Evolutionary conservation across 2,113 vertebrate species (phyloP).

Genomic region (Charadrius vociferus): DNA sequence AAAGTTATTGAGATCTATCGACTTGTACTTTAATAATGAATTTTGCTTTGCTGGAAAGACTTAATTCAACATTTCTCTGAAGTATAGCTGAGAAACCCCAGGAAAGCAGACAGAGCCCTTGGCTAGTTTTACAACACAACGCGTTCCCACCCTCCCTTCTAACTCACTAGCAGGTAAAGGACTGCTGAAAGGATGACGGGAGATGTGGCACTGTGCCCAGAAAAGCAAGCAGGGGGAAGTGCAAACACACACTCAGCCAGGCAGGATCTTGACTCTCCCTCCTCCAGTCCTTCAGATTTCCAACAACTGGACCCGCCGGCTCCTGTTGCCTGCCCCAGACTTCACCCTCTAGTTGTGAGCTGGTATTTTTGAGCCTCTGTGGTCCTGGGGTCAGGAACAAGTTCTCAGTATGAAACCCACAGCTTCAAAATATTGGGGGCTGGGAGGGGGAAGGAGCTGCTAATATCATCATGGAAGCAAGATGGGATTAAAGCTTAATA

Average conservation of each 20-base stretch:
- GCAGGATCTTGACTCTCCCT: neutral
- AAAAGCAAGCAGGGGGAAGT: neutral
- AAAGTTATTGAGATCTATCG: neutral
- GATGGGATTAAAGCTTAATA: neutral
- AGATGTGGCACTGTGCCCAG: neutral
- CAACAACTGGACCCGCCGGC: neutral
- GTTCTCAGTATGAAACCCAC: neutral
- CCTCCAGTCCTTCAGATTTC: neutral
- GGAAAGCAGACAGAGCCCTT: neutral
- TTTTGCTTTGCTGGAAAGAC: neutral
- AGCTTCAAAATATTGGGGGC: neutral
- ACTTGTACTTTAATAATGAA: neutral
- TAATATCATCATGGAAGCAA: neutral
- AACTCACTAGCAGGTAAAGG: neutral
- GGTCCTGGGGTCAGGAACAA: neutral
- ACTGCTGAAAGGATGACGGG: neutral
- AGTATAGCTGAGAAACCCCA: slow-evolving; percentile 6
- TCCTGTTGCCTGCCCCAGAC: neutral
- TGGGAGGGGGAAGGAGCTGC: neutral
- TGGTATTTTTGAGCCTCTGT: neutral
- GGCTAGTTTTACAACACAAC: neutral
- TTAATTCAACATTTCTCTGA: neutral
- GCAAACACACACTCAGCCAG: neutral
- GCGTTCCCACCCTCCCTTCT: neutral
- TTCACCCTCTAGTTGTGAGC: neutral